phyloP scores from a whole-genome alignment of 2,888 invertebrate genomes.

The Heliothis peltigera region DNA sequence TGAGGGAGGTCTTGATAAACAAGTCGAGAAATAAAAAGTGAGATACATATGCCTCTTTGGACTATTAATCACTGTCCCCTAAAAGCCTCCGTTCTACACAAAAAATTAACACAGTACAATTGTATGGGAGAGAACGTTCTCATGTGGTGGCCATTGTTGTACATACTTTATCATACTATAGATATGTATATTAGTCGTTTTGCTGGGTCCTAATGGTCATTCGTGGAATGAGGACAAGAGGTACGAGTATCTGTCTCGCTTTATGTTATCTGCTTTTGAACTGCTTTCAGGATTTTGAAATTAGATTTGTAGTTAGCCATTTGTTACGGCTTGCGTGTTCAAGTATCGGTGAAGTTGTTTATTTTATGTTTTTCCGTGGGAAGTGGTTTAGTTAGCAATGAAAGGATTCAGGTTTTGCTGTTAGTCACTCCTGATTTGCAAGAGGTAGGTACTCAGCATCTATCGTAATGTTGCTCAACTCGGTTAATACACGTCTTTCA shows the following conservation, averaged over 20 bases:
- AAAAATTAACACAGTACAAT: constrained; percentile 73
- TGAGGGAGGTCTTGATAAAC: constrained; percentile 54
- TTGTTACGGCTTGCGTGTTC: constrained; percentile 9
- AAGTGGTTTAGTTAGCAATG: not conserved
- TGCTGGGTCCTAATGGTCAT: constrained; percentile 58
- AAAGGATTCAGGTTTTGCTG: not conserved
- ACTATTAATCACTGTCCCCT: constrained; percentile 85
- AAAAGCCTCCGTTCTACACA: constrained; percentile 82
- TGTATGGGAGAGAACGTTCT: constrained; percentile 63
- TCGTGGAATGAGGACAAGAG: constrained; percentile 30
- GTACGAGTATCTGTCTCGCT: constrained; percentile 47
- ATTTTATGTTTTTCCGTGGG: not conserved
- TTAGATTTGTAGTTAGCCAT: constrained; percentile 35
- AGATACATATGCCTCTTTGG: constrained; percentile 77
- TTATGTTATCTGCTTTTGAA: constrained; percentile 26
- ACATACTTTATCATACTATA: constrained; percentile 50
- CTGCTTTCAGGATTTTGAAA: constrained; percentile 31
- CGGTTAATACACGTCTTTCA: no score
- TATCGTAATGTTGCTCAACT: no score
- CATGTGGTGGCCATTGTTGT: constrained; percentile 55
- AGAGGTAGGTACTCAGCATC: no score
- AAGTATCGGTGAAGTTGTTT: not conserved
- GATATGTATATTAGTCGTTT: constrained; percentile 61
- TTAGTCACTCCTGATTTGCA: not conserved
- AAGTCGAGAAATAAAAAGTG: constrained; percentile 67